phyloP scores from a whole-genome alignment of 2,113 vertebrate genomes.

The Chaetodon trifascialis region DNA sequence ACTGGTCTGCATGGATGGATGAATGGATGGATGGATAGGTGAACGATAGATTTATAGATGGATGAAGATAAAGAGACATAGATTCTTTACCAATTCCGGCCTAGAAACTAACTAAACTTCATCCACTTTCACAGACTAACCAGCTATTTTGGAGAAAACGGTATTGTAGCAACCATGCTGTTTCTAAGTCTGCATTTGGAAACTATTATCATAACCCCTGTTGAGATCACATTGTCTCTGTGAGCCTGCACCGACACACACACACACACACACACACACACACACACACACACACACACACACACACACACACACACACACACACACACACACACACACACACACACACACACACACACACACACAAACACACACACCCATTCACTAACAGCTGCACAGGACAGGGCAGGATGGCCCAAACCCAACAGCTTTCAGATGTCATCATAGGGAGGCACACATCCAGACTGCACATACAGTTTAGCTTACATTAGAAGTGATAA shows the following conservation, averaged over 20 bases:
- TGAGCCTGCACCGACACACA: conserved; percentile 23
- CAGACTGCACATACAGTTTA: conserved; percentile 38
- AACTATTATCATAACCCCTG: conserved; percentile 73
- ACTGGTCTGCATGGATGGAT: conserved; percentile 84
- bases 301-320: conserved; percentile 31
- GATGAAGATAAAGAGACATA: not conserved
- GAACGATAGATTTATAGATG: not conserved
- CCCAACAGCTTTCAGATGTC: conserved; percentile 64
- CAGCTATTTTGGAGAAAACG: conserved; percentile 13
- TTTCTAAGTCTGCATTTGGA: conserved; percentile 62
- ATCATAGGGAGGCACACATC: conserved; percentile 29
- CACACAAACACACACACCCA: conserved; percentile 42
- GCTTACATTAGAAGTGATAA: conserved; percentile 53
- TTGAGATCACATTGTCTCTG: conserved; percentile 62
- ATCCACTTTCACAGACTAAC: not conserved
- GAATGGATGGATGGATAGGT: not conserved
- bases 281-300: conserved; percentile 6
- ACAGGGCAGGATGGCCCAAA: conserved; percentile 54
- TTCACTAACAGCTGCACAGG: conserved; percentile 69
- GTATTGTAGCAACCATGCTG: conserved; percentile 40
- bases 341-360: not conserved
- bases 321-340: not conserved
- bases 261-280: not conserved
- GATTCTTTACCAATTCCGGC: not conserved
- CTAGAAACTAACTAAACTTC: not conserved